Evolutionary conservation across 2,113 vertebrate species (phyloP), one percentile per base, ranked within the genome.

Genomic region (Sylvietta virens): DNA sequence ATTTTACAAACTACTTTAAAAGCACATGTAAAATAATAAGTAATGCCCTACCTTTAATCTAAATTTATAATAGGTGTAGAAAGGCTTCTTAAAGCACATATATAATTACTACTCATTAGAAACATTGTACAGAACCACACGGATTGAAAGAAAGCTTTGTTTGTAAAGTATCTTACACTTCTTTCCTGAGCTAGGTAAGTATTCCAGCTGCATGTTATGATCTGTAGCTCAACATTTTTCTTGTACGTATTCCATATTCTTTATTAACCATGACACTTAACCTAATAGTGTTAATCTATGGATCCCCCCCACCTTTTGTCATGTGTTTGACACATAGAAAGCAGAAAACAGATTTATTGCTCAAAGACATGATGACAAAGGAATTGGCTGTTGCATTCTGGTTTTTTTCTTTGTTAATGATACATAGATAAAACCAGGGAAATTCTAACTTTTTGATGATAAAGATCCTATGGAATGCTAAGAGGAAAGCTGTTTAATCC

Each of bases 1-100:
- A 76, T 72, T 94, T 97, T 94, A 90, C 84, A 95, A 94, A 94
- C 61, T 87, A 22, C 66, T 95, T 91, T 89, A 92, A 94, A 89
- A 95, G 66, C 54, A 35, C 26, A 6, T 65, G 70, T 89, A 64
- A 95, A 92, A 87, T 66, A 91, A 70, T 91, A 91, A 92, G n/a
- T 47, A 72, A 69, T 76, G 37, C 53, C 31, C 70, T 92, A 47
- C 67, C 76, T 91, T 92, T 95, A 85, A 79, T 94, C 53, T 73
- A 66, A 58, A 71, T 51, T 94, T 96, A 40, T 81, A 92, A 92
- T 83, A 64, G 76, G 21, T 70, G 42, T 66, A 62, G 80, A 95
- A 95, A 82, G 60, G 47, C 33, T 81, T 97, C 80, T 51, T 71
- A 80, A 76, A 81, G 58, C 60, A 58, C 1, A 1, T 51, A 9